phyloP scores from a whole-genome alignment of 2,113 vertebrate genomes.

The Argyrosomus japonicus region DNA sequence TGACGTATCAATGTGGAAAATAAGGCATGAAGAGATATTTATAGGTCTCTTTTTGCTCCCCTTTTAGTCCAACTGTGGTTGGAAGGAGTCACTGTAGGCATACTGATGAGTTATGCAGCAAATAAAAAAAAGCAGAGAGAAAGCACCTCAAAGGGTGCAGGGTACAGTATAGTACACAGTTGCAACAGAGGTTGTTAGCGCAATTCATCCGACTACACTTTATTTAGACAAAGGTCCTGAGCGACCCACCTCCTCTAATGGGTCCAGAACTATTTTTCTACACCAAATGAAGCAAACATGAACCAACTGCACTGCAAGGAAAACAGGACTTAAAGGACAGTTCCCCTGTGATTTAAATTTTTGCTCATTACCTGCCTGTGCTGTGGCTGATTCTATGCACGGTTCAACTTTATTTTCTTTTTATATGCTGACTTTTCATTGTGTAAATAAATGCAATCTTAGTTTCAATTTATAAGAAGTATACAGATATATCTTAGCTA shows the following conservation, averaged over 20 bases:
- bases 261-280: constrained; percentile 51
- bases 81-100: constrained; percentile 8
- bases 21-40: constrained; percentile 15
- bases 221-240: constrained; percentile 51
- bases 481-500: too few relatives aligned
- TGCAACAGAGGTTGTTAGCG: constrained; percentile 50
- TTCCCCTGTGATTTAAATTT: neutral
- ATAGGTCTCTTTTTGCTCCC: neutral
- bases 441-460: neutral
- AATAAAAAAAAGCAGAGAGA: neutral
- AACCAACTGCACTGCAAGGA: neutral
- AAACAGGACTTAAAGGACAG: constrained; percentile 20
- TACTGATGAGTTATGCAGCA: constrained; percentile 35
- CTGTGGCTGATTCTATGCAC: neutral
- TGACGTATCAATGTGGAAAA: constrained; percentile 9
- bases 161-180: constrained; percentile 41
- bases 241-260: constrained; percentile 25
- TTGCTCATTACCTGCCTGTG: neutral
- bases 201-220: constrained; percentile 46
- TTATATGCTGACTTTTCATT: neutral
- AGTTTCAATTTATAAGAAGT: neutral
- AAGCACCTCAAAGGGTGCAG: constrained; percentile 41
- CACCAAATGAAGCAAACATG: constrained; percentile 32
- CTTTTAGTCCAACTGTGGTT: neutral
- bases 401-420: neutral